phyloP scores from a whole-genome alignment of 2,113 vertebrate genomes.

The Nicator chloris region DNA sequence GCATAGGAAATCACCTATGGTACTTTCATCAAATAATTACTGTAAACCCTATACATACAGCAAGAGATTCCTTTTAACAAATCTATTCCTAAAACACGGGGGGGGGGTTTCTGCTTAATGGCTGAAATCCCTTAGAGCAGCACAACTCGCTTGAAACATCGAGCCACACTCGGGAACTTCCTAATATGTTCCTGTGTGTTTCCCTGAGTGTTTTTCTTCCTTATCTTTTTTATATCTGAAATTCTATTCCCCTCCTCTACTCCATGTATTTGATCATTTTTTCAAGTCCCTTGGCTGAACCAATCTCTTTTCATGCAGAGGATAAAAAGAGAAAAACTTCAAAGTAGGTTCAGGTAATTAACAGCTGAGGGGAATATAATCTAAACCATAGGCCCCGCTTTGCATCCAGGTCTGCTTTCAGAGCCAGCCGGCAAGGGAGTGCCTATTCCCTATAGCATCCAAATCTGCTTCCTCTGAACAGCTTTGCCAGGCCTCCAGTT shows the following conservation, averaged over 20 bases:
- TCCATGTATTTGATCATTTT: constrained; percentile 83
- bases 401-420: constrained; percentile 83
- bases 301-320: constrained; percentile 82
- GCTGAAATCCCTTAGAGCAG: constrained; percentile 42
- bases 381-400: constrained; percentile 83
- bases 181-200: constrained; percentile 64
- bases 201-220: constrained; percentile 73
- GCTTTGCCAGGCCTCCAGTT: constrained; percentile 90
- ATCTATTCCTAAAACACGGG: background rate
- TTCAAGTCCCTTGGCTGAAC: constrained; percentile 82
- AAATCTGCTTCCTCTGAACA: constrained; percentile 90
- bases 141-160: constrained; percentile 13
- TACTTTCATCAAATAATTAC: constrained; percentile 62
- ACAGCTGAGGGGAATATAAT: constrained; percentile 90
- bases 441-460: constrained; percentile 82
- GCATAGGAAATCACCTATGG: constrained; percentile 53
- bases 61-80: constrained; percentile 21
- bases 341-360: constrained; percentile 91
- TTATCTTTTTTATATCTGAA: constrained; percentile 79
- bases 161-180: constrained; percentile 39
- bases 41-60: constrained; percentile 46
- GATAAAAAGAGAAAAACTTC: constrained; percentile 86
- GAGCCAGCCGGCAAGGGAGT: constrained; percentile 83
- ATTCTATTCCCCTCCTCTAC: constrained; percentile 68
- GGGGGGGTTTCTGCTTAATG: constrained; percentile 58